phyloP scores from a whole-genome alignment of 2,113 vertebrate species.

The Heterochromis multidens region DNA sequence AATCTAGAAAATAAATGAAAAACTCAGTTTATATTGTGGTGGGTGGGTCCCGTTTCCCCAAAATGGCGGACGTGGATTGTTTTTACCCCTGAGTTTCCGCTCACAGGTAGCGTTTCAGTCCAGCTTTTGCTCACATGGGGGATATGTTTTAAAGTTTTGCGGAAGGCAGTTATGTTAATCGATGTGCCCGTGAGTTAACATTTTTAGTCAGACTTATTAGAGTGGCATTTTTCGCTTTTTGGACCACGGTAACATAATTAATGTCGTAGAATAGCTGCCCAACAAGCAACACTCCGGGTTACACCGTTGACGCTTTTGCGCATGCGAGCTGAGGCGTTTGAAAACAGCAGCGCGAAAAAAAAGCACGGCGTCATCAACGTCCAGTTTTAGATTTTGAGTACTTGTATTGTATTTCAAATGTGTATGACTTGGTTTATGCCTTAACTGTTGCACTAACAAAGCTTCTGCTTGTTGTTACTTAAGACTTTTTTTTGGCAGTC shows the following conservation, averaged over 20 bases:
- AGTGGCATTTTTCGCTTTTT: neutral
- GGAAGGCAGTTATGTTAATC: neutral
- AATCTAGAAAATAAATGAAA: no score
- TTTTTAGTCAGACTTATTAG: neutral
- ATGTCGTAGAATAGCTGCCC: neutral
- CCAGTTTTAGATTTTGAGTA: neutral
- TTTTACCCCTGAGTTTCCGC: accelerated
- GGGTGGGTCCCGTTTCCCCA: neutral
- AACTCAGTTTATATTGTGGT: no score
- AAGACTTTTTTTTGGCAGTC: neutral
- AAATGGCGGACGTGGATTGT: neutral
- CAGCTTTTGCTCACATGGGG: neutral
- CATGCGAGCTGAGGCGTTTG: conserved; percentile 20
- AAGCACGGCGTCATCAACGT: neutral
- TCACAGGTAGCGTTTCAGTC: neutral
- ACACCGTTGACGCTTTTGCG: accelerated
- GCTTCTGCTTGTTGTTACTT: neutral
- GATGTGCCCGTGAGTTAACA: no score
- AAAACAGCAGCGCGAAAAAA: conserved; percentile 45
- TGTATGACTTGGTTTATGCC: neutral
- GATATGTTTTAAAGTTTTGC: neutral
- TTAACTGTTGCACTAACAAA: neutral
- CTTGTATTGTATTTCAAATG: neutral
- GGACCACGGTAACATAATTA: neutral
- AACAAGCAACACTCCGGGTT: accelerated